A percentile compares a stretch with the other conserved stretches of the same genome.
These are phyloP conservation scores for Drosophila fuyamai DNA, from an alignment of 1,140 invertebrate species.

Conservation along the genomic window DNA sequence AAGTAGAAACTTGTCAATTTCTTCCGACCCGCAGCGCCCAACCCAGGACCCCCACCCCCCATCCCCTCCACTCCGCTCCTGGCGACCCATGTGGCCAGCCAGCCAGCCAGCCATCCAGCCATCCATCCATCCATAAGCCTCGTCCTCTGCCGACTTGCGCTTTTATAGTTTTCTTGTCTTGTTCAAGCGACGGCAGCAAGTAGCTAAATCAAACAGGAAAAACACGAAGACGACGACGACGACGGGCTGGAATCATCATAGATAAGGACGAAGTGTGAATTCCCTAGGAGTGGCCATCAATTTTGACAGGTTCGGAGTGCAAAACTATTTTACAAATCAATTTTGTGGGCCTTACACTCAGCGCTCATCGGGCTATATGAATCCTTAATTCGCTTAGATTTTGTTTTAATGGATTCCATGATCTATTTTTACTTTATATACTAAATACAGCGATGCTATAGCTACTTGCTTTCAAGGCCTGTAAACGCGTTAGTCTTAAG, in stretches of 20 bases:
- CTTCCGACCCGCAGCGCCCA: conserved; percentile 34
- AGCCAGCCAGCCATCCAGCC: not conserved
- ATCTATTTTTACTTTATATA: not conserved
- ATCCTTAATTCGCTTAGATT: not conserved
- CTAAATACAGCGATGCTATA: too few species aligned
- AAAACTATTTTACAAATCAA: conserved; percentile 3
- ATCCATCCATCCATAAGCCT: conserved; percentile 19
- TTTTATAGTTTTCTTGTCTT: conserved; percentile 78
- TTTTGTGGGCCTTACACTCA: not conserved
- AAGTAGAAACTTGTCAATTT: conserved; percentile 80
- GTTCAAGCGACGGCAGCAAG: conserved; percentile 39
- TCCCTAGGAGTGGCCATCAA: conserved; percentile 5
- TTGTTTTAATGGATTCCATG: not conserved
- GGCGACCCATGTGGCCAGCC: not conserved
- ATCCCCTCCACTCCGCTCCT: not conserved
- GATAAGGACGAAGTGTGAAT: conserved; percentile 28
- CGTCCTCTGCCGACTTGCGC: conserved; percentile 38
- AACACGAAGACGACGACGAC: not conserved
- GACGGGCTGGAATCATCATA: conserved; percentile 10
- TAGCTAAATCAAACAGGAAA: conserved; percentile 60
- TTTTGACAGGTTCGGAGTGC: not conserved
- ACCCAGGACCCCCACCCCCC: not conserved
- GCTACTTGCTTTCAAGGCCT: not conserved
- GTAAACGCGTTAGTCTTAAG: not conserved
- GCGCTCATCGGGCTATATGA: not conserved